Percentiles rank a stretch among this genome's conserved stretches.
Conservation (phyloP, 2,113 vertebrate species). For the Solenodon paradoxus region DNA sequence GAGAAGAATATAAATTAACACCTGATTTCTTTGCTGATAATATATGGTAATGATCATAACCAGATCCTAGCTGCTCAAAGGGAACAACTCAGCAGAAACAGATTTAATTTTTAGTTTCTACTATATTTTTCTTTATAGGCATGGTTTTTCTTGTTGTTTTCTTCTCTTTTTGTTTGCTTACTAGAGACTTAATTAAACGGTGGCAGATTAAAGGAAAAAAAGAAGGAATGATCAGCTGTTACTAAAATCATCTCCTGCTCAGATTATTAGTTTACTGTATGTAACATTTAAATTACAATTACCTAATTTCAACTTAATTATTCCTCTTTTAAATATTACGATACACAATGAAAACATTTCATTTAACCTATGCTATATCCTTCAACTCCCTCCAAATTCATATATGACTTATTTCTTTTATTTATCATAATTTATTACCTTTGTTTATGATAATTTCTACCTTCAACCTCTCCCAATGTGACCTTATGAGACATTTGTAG, state of each 20-base stretch:
- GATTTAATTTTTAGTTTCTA: not conserved
- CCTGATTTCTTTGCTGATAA: not conserved
- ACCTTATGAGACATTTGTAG: not conserved
- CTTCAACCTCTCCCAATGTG: not conserved
- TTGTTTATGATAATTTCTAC: not conserved
- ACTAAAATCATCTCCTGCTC: not conserved
- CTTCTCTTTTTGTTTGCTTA: not conserved
- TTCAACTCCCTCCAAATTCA: not conserved
- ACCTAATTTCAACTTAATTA: not conserved
- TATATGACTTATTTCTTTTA: conserved; percentile 15
- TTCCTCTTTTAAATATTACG: conserved; percentile 12
- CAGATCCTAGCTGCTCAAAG: not conserved
- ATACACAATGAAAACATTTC: not conserved
- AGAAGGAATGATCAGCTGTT: not conserved
- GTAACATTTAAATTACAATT: not conserved
- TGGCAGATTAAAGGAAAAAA: not conserved
- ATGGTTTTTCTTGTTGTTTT: not conserved
- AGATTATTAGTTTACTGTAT: not conserved
- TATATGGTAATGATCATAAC: not conserved
- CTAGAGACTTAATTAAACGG: not conserved
- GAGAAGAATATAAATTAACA: not conserved
- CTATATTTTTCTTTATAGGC: not conserved
- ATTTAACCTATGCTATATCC: not conserved
- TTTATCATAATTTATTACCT: not conserved
- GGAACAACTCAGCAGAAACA: not conserved